These are phyloP conservation scores for Blera fallax DNA, from an alignment of 2,888 invertebrate species.

Conservation along the genomic window DNA sequence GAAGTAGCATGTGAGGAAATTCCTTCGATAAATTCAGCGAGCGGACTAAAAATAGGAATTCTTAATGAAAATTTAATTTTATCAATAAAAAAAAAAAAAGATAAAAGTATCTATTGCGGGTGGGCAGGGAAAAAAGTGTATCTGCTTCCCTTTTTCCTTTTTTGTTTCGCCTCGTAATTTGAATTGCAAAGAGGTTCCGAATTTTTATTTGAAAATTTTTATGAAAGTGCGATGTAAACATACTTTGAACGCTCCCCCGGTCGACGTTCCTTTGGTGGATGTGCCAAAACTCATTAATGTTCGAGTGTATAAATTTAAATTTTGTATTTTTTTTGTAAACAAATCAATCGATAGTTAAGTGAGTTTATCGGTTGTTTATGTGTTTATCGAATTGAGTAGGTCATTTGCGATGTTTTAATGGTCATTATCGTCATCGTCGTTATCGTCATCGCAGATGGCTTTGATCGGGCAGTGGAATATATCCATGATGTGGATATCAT, in stretches of 20 bases:
- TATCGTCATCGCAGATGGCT: neutral
- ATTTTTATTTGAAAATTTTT: constrained; percentile 20
- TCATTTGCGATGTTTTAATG: constrained; percentile 56
- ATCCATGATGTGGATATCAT: constrained; percentile 29
- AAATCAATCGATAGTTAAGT: constrained; percentile 63
- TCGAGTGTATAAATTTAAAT: neutral
- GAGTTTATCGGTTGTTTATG: constrained; percentile 64
- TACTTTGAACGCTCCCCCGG: constrained; percentile 4
- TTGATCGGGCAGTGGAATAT: constrained; percentile 24
- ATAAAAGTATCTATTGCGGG: constrained; percentile 1
- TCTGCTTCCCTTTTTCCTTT: neutral
- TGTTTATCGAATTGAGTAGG: constrained; percentile 55
- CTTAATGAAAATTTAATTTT: constrained; percentile 59
- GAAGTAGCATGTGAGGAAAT: constrained; percentile 32
- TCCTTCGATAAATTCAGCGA: constrained; percentile 59
- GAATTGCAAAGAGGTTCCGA: constrained; percentile 39
- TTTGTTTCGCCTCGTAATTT: neutral
- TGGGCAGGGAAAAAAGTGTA: neutral
- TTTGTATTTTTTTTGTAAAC: constrained; percentile 43
- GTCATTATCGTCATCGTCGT: neutral
- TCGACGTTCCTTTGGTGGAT: constrained; percentile 1
- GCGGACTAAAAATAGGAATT: constrained; percentile 61
- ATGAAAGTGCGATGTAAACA: constrained; percentile 56
- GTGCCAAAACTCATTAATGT: constrained; percentile 44
- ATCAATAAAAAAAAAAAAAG: constrained; percentile 36